A percentile compares a stretch with the other conserved stretches of the same genome.
Evolutionary conservation across 2,113 vertebrate species (phyloP).

Genomic region (Bubo blakistoni): DNA sequence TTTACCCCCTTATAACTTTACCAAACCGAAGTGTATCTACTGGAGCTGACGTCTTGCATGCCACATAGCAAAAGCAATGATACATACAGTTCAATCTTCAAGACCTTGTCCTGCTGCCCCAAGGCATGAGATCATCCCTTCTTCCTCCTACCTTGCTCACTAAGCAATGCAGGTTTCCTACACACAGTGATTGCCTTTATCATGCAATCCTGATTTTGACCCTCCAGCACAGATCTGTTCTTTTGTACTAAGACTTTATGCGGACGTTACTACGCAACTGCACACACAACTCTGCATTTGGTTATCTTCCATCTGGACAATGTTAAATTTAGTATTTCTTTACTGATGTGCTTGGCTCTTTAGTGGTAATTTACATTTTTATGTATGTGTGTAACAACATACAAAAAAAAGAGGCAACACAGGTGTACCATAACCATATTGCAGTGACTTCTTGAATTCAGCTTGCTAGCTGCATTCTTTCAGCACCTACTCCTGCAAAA

Average conservation of each 20-base stretch:
- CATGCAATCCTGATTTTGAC: not conserved
- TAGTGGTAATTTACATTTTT: not conserved
- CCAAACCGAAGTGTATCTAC: not conserved
- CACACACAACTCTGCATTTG: not conserved
- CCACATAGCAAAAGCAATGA: not conserved
- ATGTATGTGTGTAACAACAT: not conserved
- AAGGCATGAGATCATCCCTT: not conserved
- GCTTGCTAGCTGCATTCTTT: not conserved
- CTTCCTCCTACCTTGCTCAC: not conserved
- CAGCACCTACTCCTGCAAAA: not conserved
- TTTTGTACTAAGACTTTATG: rapidly evolving
- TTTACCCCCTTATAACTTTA: not conserved
- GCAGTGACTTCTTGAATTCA: not conserved
- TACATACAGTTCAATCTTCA: not conserved
- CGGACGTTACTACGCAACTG: not conserved
- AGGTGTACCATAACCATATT: not conserved
- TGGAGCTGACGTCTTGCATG: rapidly evolving
- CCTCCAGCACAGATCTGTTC: not conserved
- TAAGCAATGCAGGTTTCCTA: not conserved
- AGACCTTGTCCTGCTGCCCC: not conserved
- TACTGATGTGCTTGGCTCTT: not conserved
- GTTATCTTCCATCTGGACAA: not conserved
- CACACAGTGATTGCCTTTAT: not conserved
- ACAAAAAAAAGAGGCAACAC: not conserved
- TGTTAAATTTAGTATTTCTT: not conserved